Evolutionary conservation across 2,113 vertebrate species (phyloP).

Genomic region (Empidonax alnorum): DNA sequence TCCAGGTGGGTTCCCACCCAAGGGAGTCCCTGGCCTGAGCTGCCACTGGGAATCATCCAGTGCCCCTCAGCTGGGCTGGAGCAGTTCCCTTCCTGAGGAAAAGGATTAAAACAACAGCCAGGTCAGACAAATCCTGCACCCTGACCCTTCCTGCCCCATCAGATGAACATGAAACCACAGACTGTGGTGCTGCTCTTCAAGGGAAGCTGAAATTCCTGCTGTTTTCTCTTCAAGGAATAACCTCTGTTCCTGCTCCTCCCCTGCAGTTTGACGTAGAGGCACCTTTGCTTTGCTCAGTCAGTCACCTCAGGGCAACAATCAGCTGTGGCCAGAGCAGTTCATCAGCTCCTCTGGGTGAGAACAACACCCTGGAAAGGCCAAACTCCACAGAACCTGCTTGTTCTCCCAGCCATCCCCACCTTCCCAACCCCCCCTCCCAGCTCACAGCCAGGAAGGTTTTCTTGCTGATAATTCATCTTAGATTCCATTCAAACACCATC

Average conservation of each 20-base stretch:
- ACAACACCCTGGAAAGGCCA: not conserved
- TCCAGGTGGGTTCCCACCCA: not conserved
- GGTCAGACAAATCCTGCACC: not conserved
- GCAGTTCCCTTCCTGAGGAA: not conserved
- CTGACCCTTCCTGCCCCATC: too few species aligned
- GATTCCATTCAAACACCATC: not conserved
- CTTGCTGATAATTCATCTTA: not conserved
- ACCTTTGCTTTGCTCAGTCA: not conserved
- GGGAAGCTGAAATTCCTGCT: not conserved
- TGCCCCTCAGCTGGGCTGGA: not conserved
- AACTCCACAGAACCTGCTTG: not conserved
- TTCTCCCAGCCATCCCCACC: not conserved
- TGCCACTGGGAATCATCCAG: constrained; percentile 13
- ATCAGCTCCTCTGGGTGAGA: not conserved
- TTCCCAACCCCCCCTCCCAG: not conserved
- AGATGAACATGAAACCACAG: not conserved
- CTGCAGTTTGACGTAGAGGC: not conserved
- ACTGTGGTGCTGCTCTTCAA: not conserved
- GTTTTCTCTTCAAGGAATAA: not conserved
- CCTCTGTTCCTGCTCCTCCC: not conserved
- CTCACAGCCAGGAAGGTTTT: not conserved
- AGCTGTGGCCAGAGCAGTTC: not conserved
- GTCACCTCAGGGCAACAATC: not conserved
- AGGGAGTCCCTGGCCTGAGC: not conserved
- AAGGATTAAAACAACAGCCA: not conserved